Conservation (phyloP, 2,113 vertebrate species). For the Cheirogaleus medius region DNA sequence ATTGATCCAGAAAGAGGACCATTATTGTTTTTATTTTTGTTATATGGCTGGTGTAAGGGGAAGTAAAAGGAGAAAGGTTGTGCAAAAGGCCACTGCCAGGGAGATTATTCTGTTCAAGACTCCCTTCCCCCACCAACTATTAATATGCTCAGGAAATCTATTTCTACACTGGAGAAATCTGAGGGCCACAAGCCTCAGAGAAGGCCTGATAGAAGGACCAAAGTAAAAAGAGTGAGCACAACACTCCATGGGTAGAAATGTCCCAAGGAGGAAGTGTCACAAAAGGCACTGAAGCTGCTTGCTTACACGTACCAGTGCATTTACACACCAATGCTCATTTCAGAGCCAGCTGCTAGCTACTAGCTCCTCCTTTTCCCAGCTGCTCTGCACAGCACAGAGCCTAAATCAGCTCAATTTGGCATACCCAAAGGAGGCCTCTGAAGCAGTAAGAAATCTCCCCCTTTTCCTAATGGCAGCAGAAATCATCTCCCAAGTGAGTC, state of each 20-base stretch:
- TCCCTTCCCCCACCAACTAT: not conserved
- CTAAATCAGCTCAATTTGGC: not conserved
- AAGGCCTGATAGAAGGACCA: not conserved
- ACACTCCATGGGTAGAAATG: not conserved
- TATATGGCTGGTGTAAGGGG: not conserved
- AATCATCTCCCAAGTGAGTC: not conserved
- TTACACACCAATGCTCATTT: not conserved
- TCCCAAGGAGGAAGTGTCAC: not conserved
- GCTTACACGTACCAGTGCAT: not conserved
- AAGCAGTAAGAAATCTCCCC: not conserved
- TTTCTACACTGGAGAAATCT: not conserved
- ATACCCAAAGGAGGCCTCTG: not conserved
- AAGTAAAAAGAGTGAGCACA: not conserved
- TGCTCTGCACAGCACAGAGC: not conserved
- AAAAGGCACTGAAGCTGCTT: not conserved
- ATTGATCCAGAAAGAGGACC: not conserved
- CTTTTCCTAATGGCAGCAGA: not conserved
- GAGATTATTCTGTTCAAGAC: not conserved
- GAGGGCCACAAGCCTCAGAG: not conserved
- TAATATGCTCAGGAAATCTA: not conserved
- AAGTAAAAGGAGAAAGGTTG: not conserved
- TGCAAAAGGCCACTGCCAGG: not conserved
- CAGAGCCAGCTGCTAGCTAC: not conserved
- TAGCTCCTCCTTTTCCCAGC: not conserved
- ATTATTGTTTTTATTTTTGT: not conserved